Conservation (phyloP, 2,888 invertebrate genomes). For the Drosophila histrio region DNA sequence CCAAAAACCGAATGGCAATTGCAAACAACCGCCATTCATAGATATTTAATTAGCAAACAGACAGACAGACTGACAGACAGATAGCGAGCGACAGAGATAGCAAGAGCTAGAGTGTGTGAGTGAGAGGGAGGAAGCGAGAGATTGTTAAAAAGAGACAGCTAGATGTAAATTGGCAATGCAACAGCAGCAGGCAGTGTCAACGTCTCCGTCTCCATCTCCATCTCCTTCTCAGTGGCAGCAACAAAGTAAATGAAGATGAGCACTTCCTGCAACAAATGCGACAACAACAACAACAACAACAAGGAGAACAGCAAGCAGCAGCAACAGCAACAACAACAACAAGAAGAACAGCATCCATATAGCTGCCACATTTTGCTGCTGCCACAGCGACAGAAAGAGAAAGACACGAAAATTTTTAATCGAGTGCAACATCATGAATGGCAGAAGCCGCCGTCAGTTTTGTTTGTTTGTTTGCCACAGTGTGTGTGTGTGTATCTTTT, state of each 20-base stretch:
- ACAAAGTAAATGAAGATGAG: slow-evolving; percentile 79
- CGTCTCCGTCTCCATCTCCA: slow-evolving; percentile 10
- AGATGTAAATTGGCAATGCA: slow-evolving; percentile 73
- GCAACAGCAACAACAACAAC: slow-evolving; percentile 29
- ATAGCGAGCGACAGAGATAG: slow-evolving; percentile 6
- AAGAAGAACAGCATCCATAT: slow-evolving; percentile 33
- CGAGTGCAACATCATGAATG: slow-evolving; percentile 80
- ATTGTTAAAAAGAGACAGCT: too few species aligned
- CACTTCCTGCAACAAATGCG: slow-evolving; percentile 78
- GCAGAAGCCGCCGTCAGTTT: slow-evolving; percentile 64
- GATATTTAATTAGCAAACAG: slow-evolving; percentile 78
- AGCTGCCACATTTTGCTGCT: slow-evolving; percentile 13
- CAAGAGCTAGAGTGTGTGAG: slow-evolving; percentile 1
- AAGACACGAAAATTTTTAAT: slow-evolving; percentile 73
- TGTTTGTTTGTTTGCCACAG: slow-evolving; percentile 54
- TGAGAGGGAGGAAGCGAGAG: neutral
- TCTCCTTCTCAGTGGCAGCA: slow-evolving; percentile 26
- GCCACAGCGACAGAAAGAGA: neutral
- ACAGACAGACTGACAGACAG: slow-evolving; percentile 4
- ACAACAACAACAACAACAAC: slow-evolving; percentile 53
- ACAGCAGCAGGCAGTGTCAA: slow-evolving; percentile 23
- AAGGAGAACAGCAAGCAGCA: slow-evolving; percentile 28
- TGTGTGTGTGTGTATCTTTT: slow-evolving; percentile 67
- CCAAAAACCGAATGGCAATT: slow-evolving; percentile 33
- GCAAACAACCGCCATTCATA: slow-evolving; percentile 75